phyloP scores from a whole-genome alignment of 2,113 vertebrate species.

The Turdus rufiventris region DNA sequence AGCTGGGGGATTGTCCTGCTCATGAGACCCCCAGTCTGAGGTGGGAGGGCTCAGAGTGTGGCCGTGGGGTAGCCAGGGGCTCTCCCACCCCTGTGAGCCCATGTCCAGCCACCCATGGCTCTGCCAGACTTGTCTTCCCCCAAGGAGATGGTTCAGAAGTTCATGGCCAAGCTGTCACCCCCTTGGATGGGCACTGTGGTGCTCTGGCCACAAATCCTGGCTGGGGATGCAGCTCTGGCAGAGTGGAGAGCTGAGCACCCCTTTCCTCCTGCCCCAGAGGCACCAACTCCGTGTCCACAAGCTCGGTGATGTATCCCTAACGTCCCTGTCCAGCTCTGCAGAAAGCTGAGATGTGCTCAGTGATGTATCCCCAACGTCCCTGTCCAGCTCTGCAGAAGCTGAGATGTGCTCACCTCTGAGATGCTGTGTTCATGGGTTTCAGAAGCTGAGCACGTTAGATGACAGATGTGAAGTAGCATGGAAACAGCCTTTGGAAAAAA shows the following conservation, averaged over 20 bases:
- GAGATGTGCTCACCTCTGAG: accelerated
- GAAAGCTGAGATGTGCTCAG: accelerated
- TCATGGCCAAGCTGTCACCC: neutral
- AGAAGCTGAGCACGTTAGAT: accelerated
- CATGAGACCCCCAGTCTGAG: accelerated
- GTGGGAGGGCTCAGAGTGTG: neutral
- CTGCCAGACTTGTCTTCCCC: neutral
- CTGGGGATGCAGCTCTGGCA: neutral
- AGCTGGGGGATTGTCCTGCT: neutral
- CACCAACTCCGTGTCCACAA: accelerated
- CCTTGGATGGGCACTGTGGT: accelerated
- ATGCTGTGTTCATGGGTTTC: no score
- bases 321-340: neutral
- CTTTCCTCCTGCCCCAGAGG: neutral
- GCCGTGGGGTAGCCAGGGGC: neutral
- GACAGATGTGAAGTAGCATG: neutral
- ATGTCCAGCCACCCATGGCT: accelerated
- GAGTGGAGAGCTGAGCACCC: accelerated
- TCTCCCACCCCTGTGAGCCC: neutral
- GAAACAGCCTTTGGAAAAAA: neutral
- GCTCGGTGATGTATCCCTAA: accelerated
- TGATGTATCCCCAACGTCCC: accelerated
- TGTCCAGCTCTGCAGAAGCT: neutral
- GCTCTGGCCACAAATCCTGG: neutral
- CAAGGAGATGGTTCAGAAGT: neutral